Evolutionary conservation across 2,797 vertebrate species (phyloP), one percentile per base, ranked within the genome.

Genomic region (Anguilla obscura): DNA sequence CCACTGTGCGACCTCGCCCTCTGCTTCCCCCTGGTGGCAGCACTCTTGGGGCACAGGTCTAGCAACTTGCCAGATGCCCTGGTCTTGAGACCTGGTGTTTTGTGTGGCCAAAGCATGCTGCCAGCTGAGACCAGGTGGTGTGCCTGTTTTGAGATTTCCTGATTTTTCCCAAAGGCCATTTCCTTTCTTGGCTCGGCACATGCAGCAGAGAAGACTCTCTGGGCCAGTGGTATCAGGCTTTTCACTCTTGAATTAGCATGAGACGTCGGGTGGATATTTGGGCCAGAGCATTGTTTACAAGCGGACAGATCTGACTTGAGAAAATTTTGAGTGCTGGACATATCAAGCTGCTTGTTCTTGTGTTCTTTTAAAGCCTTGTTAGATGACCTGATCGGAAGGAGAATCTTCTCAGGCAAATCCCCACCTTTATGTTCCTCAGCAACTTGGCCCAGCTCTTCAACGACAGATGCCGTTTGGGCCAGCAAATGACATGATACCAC

Each of bases 401-500:
- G 86, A 87, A 18, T 52, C 83, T 80, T 80, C 84, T 69, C 88
- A 85, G 69, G 40, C 27, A 7, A n/a, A 2, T 89, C 74, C 14
- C 76, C 14, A 12, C 69, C 89, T 83, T 89, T 56, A 80, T 45
- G 48, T 71, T 54, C 82, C 69, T 71, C 69, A 2, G 14, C 9
- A 18, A 86, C 60, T 24, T 9, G n/a, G 0, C 84, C 36, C 83
- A 87, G 21, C 30, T 74, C 89, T 85, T 74, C 84, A 71, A 71
- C 14, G 16, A 50, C 80, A 83, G 30, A 86, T 2, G 40, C 82
- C 33, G 21, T 0, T 45, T 87, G 66, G 40, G 56, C 88, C 66
- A 90, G 40, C 88, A 93, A 91, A 90, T 87, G 88, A 82, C 90
- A 89, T 27, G 92, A 89, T 58, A 91, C 66, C 7, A 90, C 80